These are phyloP conservation scores for Acrobasis repandana DNA, from an alignment of 2,888 invertebrate genomes.

Conservation along the genomic window DNA sequence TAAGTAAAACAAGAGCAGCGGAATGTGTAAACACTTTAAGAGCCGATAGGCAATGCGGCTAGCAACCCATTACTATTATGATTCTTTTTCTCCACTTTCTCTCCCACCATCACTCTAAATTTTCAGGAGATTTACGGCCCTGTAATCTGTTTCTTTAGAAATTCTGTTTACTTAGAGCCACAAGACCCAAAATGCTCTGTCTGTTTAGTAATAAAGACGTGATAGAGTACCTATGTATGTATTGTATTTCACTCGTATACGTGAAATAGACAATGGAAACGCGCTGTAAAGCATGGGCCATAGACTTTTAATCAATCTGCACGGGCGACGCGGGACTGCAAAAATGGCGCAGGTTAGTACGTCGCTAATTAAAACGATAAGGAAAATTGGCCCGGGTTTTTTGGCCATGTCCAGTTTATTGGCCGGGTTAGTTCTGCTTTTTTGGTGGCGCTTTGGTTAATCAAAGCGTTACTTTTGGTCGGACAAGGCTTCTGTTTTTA, in stretches of 20 bases:
- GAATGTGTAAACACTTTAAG: too few species aligned
- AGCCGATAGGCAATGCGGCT: too few species aligned
- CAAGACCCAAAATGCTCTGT: too few species aligned
- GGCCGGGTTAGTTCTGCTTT: constrained; percentile 8
- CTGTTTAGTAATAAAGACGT: too few species aligned
- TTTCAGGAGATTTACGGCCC: too few species aligned
- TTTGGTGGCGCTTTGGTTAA: constrained; percentile 8
- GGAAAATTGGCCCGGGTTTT: constrained; percentile 70
- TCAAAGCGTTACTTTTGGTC: not conserved
- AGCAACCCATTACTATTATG: too few species aligned
- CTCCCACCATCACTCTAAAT: too few species aligned
- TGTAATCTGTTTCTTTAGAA: too few species aligned
- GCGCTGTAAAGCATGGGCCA: constrained; percentile 78
- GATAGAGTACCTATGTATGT: too few species aligned
- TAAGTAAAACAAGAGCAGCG: too few species aligned
- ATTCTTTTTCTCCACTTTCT: too few species aligned
- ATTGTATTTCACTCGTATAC: not conserved
- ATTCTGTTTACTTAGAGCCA: too few species aligned
- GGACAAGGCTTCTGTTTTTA: not conserved
- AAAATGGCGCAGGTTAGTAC: constrained; percentile 75
- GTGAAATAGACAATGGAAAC: constrained; percentile 47
- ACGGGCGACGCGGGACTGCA: constrained; percentile 77
- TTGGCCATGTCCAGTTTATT: constrained; percentile 20
- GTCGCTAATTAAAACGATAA: constrained; percentile 82
- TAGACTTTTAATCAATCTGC: constrained; percentile 84